Evolutionary conservation across 2,888 invertebrate species (phyloP).

Genomic region (Tachystola acroxantha): DNA sequence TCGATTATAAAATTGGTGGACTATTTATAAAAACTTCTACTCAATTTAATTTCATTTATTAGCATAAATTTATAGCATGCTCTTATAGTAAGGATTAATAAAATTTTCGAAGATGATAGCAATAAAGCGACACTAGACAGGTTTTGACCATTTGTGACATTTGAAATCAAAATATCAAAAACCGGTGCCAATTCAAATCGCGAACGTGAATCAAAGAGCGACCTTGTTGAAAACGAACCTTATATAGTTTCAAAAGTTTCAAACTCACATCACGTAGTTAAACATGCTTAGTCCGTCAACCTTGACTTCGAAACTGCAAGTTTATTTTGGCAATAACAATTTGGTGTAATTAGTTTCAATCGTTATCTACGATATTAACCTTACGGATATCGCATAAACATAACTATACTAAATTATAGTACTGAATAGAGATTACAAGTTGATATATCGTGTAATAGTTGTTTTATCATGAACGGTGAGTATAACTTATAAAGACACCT

Average conservation of each 20-base stretch:
- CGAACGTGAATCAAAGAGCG: neutral
- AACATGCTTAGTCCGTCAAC: conserved; percentile 9
- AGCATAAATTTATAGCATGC: too few relatives aligned
- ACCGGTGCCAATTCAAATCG: neutral
- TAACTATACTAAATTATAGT: conserved; percentile 1
- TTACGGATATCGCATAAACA: neutral
- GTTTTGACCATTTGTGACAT: conserved; percentile 1
- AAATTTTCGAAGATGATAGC: too few relatives aligned
- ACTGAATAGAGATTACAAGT: neutral
- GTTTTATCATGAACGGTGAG: neutral
- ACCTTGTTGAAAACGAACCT: conserved; percentile 5
- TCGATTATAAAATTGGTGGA: too few relatives aligned
- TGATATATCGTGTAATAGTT: neutral
- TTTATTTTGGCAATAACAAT: conserved; percentile 13
- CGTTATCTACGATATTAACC: conserved; percentile 1
- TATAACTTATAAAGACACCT: too few relatives aligned
- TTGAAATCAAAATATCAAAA: conserved; percentile 1
- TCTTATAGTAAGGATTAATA: too few relatives aligned
- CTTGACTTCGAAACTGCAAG: conserved; percentile 11
- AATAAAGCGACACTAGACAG: neutral
- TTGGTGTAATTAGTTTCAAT: conserved; percentile 8
- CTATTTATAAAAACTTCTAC: too few relatives aligned
- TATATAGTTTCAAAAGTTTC: conserved; percentile 8
- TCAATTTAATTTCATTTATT: too few relatives aligned
- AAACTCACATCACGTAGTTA: conserved; percentile 7